These are phyloP conservation scores for Cryptocephalus moraei DNA, from an alignment of 2,888 invertebrate species.

Conservation along the genomic window DNA sequence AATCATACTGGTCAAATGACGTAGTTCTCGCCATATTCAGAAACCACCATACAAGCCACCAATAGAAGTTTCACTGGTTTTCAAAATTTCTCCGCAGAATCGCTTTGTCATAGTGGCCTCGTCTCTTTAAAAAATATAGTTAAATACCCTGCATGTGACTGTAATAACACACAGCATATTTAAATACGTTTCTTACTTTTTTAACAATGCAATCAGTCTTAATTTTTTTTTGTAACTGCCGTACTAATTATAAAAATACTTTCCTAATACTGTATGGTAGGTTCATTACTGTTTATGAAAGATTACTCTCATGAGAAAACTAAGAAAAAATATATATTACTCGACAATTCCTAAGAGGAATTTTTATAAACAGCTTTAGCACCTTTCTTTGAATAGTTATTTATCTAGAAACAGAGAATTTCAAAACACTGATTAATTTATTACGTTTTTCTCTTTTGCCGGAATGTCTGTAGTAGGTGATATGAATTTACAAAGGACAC, in stretches of 20 bases:
- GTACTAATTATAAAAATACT: conserved; percentile 31
- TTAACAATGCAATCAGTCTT: conserved; percentile 34
- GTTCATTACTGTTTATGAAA: neutral
- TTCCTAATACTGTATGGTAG: conserved; percentile 22
- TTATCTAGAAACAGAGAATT: conserved; percentile 14
- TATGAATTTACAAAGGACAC: conserved; percentile 15
- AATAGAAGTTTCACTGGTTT: too few relatives aligned
- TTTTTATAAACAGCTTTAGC: too few relatives aligned
- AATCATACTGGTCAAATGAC: conserved; percentile 8
- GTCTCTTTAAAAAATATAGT: neutral
- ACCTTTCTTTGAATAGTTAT: conserved; percentile 16
- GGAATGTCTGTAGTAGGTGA: conserved; percentile 8
- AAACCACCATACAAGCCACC: too few relatives aligned
- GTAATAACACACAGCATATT: conserved; percentile 13
- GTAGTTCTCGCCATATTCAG: neutral
- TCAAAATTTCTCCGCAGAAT: neutral
- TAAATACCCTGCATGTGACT: neutral
- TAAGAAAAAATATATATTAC: too few relatives aligned
- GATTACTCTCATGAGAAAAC: neutral
- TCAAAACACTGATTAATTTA: conserved; percentile 15
- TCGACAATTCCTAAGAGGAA: too few relatives aligned
- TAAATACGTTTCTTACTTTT: conserved; percentile 16
- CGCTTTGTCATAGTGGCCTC: neutral
- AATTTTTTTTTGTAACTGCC: conserved; percentile 24
- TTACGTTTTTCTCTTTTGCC: too few relatives aligned